Percentiles rank a stretch among this genome's conserved stretches.
These are phyloP conservation scores for Thaleichthys pacificus DNA, from an alignment of 2,797 vertebrate genomes.

Conservation along the genomic window DNA sequence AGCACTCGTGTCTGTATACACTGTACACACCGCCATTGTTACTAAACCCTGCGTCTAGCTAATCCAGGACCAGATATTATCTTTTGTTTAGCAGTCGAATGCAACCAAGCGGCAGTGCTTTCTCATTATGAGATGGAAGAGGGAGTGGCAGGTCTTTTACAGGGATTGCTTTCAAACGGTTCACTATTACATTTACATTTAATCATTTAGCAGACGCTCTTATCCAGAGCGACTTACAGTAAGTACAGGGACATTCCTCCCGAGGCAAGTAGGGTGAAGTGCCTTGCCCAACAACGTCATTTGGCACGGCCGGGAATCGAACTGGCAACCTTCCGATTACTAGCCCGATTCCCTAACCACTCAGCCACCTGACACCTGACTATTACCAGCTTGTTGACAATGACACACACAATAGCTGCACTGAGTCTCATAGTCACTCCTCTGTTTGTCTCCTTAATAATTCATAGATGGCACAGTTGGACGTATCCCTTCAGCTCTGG, in stretches of 20 bases:
- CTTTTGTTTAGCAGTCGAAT: background rate
- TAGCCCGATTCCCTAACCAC: too few species aligned
- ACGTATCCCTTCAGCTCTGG: slow-evolving; percentile 16
- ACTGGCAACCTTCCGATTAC: too few species aligned
- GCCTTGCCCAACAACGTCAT: too few species aligned
- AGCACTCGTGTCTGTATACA: background rate
- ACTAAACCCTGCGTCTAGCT: background rate
- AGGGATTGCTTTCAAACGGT: slow-evolving; percentile 36
- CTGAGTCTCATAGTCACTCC: slow-evolving; percentile 55
- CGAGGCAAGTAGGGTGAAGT: too few species aligned
- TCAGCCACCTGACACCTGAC: too few species aligned
- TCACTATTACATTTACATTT: slow-evolving; percentile 48
- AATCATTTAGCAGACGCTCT: too few species aligned
- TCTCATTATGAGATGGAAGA: background rate
- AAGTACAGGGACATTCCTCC: too few species aligned
- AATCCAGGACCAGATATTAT: background rate
- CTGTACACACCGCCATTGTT: background rate
- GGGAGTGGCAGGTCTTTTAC: slow-evolving; percentile 1
- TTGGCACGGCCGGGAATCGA: too few species aligned
- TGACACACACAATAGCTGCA: slow-evolving; percentile 54
- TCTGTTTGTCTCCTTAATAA: slow-evolving; percentile 57
- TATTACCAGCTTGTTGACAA: slow-evolving; percentile 49
- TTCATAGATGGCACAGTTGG: slow-evolving; percentile 29
- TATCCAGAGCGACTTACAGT: too few species aligned
- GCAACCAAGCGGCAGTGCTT: background rate